phyloP scores from a whole-genome alignment of 2,888 invertebrate species.

The Parnassius apollo region DNA sequence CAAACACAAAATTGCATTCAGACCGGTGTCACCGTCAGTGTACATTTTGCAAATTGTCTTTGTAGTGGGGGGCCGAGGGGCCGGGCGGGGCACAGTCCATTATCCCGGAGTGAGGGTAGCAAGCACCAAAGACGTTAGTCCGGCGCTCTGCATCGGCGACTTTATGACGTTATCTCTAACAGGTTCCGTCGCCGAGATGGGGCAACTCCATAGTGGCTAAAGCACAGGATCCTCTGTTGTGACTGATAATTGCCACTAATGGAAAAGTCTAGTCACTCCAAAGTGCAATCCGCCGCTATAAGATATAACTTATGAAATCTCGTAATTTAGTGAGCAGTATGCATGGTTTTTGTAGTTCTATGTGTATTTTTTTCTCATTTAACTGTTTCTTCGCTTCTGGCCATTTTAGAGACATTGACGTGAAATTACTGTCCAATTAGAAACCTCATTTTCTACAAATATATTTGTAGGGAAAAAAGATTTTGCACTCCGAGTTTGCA shows the following conservation, averaged over 20 bases:
- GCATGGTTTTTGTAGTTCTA: too few species aligned
- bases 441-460: too few species aligned
- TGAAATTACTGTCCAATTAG: too few species aligned
- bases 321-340: conserved; percentile 34
- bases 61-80: conserved; percentile 34
- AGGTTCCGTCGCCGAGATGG: conserved; percentile 64
- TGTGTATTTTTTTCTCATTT: too few species aligned
- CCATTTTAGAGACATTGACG: too few species aligned
- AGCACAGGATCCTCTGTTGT: conserved; percentile 71
- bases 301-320: conserved; percentile 73
- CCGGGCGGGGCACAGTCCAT: conserved; percentile 58
- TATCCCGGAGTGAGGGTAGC: conserved; percentile 70
- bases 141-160: conserved; percentile 74
- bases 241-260: conserved; percentile 79
- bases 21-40: conserved; percentile 19
- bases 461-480: too few species aligned
- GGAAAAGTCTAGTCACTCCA: conserved; percentile 79
- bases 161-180: conserved; percentile 81
- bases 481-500: too few species aligned
- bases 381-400: too few species aligned
- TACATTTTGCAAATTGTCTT: conserved; percentile 30
- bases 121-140: conserved; percentile 76
- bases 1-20: conserved; percentile 27
- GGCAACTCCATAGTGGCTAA: conserved; percentile 52
- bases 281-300: conserved; percentile 73